phyloP scores from a whole-genome alignment of 2,888 invertebrate species.

The Eupithecia subumbrata region DNA sequence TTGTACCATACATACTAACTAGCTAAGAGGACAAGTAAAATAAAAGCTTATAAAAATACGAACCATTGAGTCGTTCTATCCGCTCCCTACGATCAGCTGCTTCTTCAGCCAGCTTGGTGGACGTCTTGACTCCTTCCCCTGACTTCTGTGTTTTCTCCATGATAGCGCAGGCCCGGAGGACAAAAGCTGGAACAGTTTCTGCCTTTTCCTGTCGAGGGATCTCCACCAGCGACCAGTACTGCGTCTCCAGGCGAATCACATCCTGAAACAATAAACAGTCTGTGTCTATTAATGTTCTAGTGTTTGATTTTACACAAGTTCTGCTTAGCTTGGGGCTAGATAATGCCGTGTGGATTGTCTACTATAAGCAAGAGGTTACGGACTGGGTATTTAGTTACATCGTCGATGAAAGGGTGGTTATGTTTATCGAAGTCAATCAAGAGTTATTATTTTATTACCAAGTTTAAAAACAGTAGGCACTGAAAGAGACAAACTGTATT shows the following conservation, averaged over 20 bases:
- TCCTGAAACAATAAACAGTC: conserved; percentile 84
- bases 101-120: conserved; percentile 92
- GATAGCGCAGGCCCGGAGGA: conserved; percentile 94
- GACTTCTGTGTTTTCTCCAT: conserved; percentile 97
- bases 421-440: not conserved
- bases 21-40: too few species aligned
- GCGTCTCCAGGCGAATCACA: conserved; percentile 94
- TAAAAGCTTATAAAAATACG: not conserved
- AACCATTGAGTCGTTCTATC: conserved; percentile 93
- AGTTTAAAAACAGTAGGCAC: not conserved
- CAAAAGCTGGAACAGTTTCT: conserved; percentile 96
- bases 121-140: conserved; percentile 94
- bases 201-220: conserved; percentile 97
- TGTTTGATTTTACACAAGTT: not conserved
- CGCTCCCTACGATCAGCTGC: conserved; percentile 93
- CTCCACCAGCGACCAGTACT: conserved; percentile 97
- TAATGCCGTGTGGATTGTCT: too few species aligned
- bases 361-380: not conserved
- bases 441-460: not conserved
- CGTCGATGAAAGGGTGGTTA: not conserved
- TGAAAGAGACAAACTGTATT: not conserved
- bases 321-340: too few species aligned
- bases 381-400: not conserved
- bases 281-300: not conserved
- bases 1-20: too few species aligned